A percentile compares a stretch with the other conserved stretches of the same genome.
phyloP scores from a whole-genome alignment of 2,113 vertebrate genomes.

The Fukomys damarensis region DNA sequence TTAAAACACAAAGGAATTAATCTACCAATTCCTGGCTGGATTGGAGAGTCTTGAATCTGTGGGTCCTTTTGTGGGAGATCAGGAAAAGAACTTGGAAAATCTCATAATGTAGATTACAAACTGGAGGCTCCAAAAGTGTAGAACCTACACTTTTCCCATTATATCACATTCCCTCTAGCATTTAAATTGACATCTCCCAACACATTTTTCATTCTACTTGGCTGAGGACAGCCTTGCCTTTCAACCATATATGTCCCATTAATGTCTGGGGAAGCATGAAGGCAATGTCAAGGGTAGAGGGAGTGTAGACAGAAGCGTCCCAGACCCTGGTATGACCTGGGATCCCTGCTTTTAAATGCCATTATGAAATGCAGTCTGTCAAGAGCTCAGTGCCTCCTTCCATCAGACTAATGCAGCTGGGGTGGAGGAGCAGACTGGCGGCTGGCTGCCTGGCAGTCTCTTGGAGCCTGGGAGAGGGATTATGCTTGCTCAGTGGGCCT shows the following conservation, averaged over 20 bases:
- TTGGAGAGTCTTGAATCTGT: not conserved
- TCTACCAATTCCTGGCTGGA: not conserved
- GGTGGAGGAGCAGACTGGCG: constrained; percentile 71
- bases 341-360: constrained; percentile 68
- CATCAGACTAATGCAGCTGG: constrained; percentile 85
- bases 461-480: constrained; percentile 84
- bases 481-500: constrained; percentile 82
- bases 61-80: not conserved
- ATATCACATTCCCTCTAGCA: not conserved
- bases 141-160: not conserved
- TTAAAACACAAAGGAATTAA: not conserved
- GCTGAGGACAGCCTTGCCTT: not conserved
- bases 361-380: constrained; percentile 78
- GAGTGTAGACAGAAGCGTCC: not conserved
- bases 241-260: not conserved
- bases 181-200: not conserved
- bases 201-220: not conserved
- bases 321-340: constrained; percentile 14
- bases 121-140: not conserved
- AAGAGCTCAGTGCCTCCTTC: constrained; percentile 81
- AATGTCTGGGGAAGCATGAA: not conserved
- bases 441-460: constrained; percentile 75
- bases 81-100: not conserved
- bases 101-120: not conserved
- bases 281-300: not conserved